Conservation (phyloP, 2,113 vertebrate genomes). For the Pelusios castaneus region DNA sequence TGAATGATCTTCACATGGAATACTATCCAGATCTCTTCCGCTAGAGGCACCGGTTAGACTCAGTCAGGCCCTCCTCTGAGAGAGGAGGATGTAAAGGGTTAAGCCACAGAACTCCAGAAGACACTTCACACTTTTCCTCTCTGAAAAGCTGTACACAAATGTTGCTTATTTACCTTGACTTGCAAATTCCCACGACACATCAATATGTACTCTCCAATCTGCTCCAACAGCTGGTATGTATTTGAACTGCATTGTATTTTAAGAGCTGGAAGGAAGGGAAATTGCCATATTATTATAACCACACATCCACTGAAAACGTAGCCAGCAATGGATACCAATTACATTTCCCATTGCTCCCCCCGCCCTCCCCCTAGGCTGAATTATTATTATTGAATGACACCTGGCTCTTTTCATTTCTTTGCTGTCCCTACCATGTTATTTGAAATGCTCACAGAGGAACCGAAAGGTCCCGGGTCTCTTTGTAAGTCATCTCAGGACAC, state of each 20-base stretch:
- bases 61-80: neutral
- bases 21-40: neutral
- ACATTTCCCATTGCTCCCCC: neutral
- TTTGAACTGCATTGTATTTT: slow-evolving; percentile 92
- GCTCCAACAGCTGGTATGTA: slow-evolving; percentile 85
- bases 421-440: neutral
- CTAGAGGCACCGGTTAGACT: neutral
- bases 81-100: neutral
- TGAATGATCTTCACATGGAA: neutral
- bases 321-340: neutral
- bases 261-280: slow-evolving; percentile 78
- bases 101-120: neutral
- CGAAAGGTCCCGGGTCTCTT: neutral
- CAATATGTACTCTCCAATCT: slow-evolving; percentile 86
- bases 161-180: slow-evolving; percentile 84
- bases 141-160: slow-evolving; percentile 44
- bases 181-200: slow-evolving; percentile 85
- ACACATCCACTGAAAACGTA: slow-evolving; percentile 1
- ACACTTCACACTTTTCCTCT: slow-evolving; percentile 29
- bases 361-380: no score
- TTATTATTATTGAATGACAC: neutral
- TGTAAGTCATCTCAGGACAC: neutral
- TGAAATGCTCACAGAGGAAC: neutral
- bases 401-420: neutral
- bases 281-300: neutral